phyloP scores from a whole-genome alignment of 53 echinoderm and acorn worm species.

The Henricia sp. region DNA sequence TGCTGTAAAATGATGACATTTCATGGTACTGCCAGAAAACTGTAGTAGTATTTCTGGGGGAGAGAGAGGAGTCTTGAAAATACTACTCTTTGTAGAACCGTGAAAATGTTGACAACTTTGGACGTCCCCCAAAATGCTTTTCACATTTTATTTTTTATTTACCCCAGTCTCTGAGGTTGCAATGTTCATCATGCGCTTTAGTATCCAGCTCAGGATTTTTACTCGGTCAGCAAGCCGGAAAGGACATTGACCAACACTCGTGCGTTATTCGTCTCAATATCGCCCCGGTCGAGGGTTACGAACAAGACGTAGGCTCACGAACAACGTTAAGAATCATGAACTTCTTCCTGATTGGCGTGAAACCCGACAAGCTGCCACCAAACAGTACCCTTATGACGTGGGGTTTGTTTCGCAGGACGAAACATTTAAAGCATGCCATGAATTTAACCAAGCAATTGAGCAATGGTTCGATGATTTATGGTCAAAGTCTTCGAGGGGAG shows the following conservation, averaged over 20 bases:
- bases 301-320: slow-evolving; percentile 74
- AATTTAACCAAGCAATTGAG: background rate
- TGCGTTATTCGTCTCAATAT: slow-evolving; percentile 84
- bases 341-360: slow-evolving; percentile 29
- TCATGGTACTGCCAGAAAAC: background rate
- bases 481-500: slow-evolving; percentile 16
- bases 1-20: background rate
- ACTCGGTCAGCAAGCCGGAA: slow-evolving; percentile 58
- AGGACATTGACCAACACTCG: slow-evolving; percentile 66
- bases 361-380: background rate
- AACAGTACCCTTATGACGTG: slow-evolving; percentile 4
- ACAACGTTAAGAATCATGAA: slow-evolving; percentile 72
- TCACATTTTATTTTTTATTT: background rate
- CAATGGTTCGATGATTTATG: slow-evolving; percentile 1
- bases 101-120: no score
- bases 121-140: no score
- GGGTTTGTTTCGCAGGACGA: slow-evolving; percentile 5
- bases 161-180: slow-evolving; percentile 60
- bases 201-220: slow-evolving; percentile 83
- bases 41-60: background rate
- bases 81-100: no score
- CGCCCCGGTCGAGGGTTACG: slow-evolving; percentile 79
- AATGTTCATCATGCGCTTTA: slow-evolving; percentile 72
- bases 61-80: no score
- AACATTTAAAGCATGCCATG: background rate